Evolutionary conservation across 2,113 vertebrate species (phyloP).

Genomic region (Prochilodus magdalenae): DNA sequence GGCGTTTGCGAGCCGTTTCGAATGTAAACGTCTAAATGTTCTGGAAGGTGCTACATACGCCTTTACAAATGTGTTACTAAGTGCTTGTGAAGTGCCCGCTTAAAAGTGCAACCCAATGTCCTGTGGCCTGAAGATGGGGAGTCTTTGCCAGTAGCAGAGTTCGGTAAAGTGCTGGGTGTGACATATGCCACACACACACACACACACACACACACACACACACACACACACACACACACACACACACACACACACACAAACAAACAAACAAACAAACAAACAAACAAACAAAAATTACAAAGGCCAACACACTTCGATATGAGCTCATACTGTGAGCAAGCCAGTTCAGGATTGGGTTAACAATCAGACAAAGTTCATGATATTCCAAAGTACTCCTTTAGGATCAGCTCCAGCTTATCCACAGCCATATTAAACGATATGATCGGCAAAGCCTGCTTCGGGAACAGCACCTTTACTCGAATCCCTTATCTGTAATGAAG

Average conservation of each 20-base stretch:
- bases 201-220: no score
- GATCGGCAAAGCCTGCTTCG: background rate
- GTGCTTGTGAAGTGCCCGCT: conserved; percentile 20
- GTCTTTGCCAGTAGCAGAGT: background rate
- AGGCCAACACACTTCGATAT: conserved; percentile 9
- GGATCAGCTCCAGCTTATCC: background rate
- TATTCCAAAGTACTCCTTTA: background rate
- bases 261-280: background rate
- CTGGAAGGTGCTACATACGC: conserved; percentile 30
- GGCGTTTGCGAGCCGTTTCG: background rate
- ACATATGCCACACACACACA: background rate
- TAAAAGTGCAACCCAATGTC: conserved; percentile 7
- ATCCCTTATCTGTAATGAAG: background rate
- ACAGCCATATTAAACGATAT: background rate
- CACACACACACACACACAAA: no score
- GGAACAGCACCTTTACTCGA: background rate
- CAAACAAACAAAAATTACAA: background rate
- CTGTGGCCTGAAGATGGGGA: background rate
- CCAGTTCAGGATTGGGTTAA: background rate
- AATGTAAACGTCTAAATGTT: conserved; percentile 31
- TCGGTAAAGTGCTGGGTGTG: conserved; percentile 42
- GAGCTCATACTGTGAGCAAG: background rate
- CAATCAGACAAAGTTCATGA: background rate
- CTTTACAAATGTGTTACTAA: background rate
- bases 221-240: no score